Conservation (phyloP, 2,888 invertebrate species). For the Ecliptopera silaceata region DNA sequence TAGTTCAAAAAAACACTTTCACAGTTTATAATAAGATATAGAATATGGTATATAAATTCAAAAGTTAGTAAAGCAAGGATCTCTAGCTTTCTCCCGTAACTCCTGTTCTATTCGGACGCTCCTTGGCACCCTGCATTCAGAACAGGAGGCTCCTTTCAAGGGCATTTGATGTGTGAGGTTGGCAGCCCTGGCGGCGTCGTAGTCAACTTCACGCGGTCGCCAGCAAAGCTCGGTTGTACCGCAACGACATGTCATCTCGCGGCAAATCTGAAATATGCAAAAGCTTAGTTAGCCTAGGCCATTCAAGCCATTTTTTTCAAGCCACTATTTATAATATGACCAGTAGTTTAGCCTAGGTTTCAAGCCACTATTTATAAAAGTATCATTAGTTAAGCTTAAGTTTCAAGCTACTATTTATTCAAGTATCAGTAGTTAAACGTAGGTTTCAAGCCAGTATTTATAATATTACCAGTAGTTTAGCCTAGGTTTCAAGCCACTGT, state of each 20-base stretch:
- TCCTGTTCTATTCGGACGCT: constrained; percentile 60
- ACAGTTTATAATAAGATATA: not conserved
- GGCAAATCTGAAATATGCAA: constrained; percentile 59
- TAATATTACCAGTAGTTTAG: too few species aligned
- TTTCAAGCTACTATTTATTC: too few species aligned
- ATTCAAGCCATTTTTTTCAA: too few species aligned
- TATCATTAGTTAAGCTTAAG: too few species aligned
- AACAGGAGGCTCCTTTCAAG: constrained; percentile 46
- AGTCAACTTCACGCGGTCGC: constrained; percentile 63
- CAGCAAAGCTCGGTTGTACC: constrained; percentile 65
- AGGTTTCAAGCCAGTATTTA: too few species aligned
- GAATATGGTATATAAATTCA: not conserved
- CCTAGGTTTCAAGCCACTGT: too few species aligned
- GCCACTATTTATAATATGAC: too few species aligned
- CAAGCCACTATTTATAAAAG: too few species aligned
- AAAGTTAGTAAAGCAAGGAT: constrained; percentile 34
- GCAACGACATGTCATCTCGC: constrained; percentile 67
- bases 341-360: too few species aligned
- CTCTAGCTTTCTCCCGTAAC: constrained; percentile 40
- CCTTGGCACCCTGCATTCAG: constrained; percentile 50
- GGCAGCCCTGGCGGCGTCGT: constrained; percentile 59
- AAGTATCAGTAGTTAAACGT: too few species aligned
- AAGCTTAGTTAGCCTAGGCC: too few species aligned
- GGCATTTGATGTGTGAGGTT: constrained; percentile 63
- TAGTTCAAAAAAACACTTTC: not conserved